These are phyloP conservation scores for Cheilosia impressa DNA, from an alignment of 2,888 invertebrate species.

Conservation along the genomic window DNA sequence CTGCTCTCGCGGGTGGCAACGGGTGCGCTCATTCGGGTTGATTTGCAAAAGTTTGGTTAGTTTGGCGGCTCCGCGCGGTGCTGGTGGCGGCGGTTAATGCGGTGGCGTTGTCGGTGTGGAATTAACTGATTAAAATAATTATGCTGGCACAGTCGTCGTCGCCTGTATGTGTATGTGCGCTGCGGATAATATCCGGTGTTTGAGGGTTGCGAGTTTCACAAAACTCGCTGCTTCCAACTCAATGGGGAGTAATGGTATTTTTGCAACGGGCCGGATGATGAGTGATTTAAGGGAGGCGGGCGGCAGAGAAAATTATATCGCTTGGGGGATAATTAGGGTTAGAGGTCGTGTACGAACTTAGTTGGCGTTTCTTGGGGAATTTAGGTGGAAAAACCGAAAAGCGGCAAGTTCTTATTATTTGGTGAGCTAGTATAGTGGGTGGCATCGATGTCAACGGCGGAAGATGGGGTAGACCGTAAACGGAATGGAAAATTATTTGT, in stretches of 20 bases:
- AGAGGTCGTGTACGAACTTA: conserved; percentile 9
- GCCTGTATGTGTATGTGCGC: not conserved
- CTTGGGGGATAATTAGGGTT: conserved; percentile 55
- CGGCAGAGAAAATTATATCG: conserved; percentile 13
- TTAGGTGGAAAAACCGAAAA: not conserved
- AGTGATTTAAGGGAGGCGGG: conserved; percentile 59
- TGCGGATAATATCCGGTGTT: conserved; percentile 54
- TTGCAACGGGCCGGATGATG: conserved; percentile 39
- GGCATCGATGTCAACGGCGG: too few relatives aligned
- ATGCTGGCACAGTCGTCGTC: conserved; percentile 50
- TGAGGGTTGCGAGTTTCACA: conserved; percentile 36
- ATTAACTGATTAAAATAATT: conserved; percentile 75
- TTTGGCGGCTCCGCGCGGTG: conserved; percentile 33
- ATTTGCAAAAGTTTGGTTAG: conserved; percentile 74
- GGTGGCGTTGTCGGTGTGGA: conserved; percentile 74
- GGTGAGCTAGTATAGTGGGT: too few relatives aligned
- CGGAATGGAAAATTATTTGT: too few relatives aligned
- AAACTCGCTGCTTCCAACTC: conserved; percentile 44
- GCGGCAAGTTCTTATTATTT: not conserved
- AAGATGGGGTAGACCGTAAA: too few relatives aligned
- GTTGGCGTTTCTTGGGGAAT: not conserved
- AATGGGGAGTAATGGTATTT: conserved; percentile 53
- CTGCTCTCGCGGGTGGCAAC: conserved; percentile 10
- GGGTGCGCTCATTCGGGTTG: conserved; percentile 61
- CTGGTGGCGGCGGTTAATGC: conserved; percentile 66